phyloP scores from a whole-genome alignment of 2,888 invertebrate genomes.

The Drosophila bunnanda region DNA sequence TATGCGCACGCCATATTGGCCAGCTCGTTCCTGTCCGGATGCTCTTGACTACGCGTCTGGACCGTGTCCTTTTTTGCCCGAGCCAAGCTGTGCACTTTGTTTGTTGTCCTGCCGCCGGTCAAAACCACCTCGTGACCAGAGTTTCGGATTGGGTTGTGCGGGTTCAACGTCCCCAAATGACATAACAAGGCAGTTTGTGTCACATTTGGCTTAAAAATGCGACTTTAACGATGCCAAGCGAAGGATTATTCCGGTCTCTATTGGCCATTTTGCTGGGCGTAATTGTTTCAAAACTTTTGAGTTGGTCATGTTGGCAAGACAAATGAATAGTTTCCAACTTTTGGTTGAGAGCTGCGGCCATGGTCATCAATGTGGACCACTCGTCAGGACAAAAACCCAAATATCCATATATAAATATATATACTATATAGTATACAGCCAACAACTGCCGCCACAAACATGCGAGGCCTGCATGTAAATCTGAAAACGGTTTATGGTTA shows the following conservation, averaged over 20 bases:
- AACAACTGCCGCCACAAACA: conserved; percentile 62
- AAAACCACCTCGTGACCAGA: conserved; percentile 9
- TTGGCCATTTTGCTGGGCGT: conserved; percentile 60
- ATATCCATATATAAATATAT: conserved; percentile 4
- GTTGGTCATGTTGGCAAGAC: conserved; percentile 55
- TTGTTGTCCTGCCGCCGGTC: conserved; percentile 31
- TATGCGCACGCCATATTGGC: conserved; percentile 80
- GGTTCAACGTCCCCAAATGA: conserved; percentile 72
- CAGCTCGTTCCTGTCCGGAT: conserved; percentile 18
- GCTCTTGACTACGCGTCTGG: conserved; percentile 15
- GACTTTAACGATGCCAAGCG: conserved; percentile 68
- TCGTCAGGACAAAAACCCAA: conserved; percentile 22
- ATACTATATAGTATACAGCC: neutral
- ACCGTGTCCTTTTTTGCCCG: conserved; percentile 34
- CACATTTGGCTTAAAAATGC: conserved; percentile 77
- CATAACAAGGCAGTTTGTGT: conserved; percentile 73
- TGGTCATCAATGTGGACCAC: conserved; percentile 15
- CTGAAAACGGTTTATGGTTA: conserved; percentile 78
- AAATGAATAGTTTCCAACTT: conserved; percentile 67
- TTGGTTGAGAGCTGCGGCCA: conserved; percentile 13
- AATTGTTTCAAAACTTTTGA: conserved; percentile 66
- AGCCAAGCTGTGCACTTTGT: conserved; percentile 54
- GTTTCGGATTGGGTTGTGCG: conserved; percentile 16
- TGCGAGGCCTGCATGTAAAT: conserved; percentile 70
- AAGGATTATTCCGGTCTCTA: conserved; percentile 29